Base-by-base conservation (phyloP, 2,113 vertebrate species). In the Anthoscopus minutus region DNA sequence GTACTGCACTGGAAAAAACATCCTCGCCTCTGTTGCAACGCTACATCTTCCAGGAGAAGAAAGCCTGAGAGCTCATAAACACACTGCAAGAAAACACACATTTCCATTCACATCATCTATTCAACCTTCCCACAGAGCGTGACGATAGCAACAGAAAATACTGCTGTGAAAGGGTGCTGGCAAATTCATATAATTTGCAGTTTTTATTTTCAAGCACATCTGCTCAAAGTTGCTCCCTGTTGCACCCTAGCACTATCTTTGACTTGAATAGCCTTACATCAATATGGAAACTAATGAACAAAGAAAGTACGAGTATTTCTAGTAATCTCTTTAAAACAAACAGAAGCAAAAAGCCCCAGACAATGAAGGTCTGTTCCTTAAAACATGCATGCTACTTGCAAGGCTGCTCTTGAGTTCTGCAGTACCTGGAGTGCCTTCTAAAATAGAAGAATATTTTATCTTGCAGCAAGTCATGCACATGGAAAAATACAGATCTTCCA, bases 311-410 rank as follows among this genome's bases (percentile, higher is more conserved):
- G 2, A 84, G 9, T 85, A 93, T 77, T 93, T 95, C 69, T 81
- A 86, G 91, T 65, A 51, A 87, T 42, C 18, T 57, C 66, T 65
- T 85, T 82, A 76, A 91, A 85, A 87, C 28, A 81, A 89, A 94
- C 37, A 89, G 70, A 91, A 85, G 70, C 40, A 91, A 62, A 84
- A 87, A n/a, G 27, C 20, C 11, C n/a, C 3, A 0, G 53, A 76
- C 48, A 81, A 66, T 47, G 27, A 92, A 77, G 17, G 17, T 38
- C 30, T 22, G 24, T 8, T 82, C n/a, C 76, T 81, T 64, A 67
- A 89, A 86, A 88, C 38, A 89, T 0, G 3, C 21, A 72, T 64
- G 28, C 21, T 84, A 25, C 76, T 48, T 64, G 33, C 0, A 1
- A 86, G 51, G 69, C 67, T 88, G 56, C 48, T 88, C 23, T 2